Percentiles rank a stretch among this genome's conserved stretches.
These are phyloP conservation scores for Eilema caniola DNA, from an alignment of 2,888 invertebrate species.

Conservation along the genomic window DNA sequence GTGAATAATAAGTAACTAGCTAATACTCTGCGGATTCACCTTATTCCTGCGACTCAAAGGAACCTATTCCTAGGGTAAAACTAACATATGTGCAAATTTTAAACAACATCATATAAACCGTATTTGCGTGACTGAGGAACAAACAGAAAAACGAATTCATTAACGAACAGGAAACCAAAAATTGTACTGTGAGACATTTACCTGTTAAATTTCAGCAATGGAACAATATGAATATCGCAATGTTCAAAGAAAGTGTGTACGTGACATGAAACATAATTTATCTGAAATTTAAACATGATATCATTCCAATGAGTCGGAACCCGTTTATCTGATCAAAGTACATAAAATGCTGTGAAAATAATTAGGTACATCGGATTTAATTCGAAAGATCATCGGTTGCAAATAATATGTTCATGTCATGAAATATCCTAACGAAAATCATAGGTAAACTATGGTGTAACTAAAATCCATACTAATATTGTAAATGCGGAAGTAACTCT, in stretches of 20 bases:
- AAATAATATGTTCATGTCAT: background rate
- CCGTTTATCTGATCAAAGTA: conserved; percentile 8
- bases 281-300: conserved; percentile 42
- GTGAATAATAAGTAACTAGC: background rate
- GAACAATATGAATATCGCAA: conserved; percentile 23
- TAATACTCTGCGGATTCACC: background rate
- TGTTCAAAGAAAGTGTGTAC: conserved; percentile 34
- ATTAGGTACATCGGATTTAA: conserved; percentile 17
- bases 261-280: conserved; percentile 55
- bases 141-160: background rate
- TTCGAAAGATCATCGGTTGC: background rate
- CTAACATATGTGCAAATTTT: background rate
- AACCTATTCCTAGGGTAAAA: background rate
- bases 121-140: background rate
- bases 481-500: too few species aligned
- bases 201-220: conserved; percentile 3
- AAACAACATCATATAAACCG: background rate
- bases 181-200: background rate
- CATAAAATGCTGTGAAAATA: conserved; percentile 20
- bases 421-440: background rate
- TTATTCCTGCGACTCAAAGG: background rate
- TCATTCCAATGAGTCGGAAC: conserved; percentile 28
- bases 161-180: background rate
- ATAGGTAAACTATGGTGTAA: too few species aligned
- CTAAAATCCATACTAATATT: too few species aligned